Conservation (phyloP, 2,113 vertebrate species). For the Pandion haliaetus region DNA sequence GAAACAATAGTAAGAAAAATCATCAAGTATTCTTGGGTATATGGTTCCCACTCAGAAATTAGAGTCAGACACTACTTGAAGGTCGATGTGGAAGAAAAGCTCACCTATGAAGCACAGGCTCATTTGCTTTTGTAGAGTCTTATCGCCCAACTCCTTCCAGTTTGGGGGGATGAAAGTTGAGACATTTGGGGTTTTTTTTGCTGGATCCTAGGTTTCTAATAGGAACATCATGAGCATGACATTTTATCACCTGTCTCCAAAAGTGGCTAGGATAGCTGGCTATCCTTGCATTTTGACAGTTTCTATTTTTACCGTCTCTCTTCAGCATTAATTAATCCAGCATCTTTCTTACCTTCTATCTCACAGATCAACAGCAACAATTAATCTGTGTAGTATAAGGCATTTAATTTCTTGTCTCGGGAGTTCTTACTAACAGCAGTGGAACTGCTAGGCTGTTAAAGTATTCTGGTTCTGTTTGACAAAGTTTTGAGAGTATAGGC, state of each 20-base stretch:
- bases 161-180: neutral
- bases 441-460: neutral
- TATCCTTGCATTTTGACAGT: neutral
- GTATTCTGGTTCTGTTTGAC: neutral
- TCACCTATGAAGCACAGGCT: neutral
- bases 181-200: rapidly evolving
- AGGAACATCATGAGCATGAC: neutral
- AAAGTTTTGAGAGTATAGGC: neutral
- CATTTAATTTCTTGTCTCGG: neutral
- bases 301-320: neutral
- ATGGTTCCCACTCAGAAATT: neutral
- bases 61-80: neutral
- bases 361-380: neutral
- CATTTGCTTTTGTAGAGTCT: neutral
- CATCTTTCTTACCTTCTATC: neutral
- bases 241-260: neutral
- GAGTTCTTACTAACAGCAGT: neutral
- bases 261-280: neutral
- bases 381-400: neutral
- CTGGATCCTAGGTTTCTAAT: neutral
- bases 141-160: neutral
- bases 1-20: neutral
- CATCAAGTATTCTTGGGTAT: neutral
- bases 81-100: neutral
- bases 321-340: neutral